These are phyloP conservation scores for Luperina nickerlii DNA, from an alignment of 2,888 invertebrate genomes.

Conservation along the genomic window DNA sequence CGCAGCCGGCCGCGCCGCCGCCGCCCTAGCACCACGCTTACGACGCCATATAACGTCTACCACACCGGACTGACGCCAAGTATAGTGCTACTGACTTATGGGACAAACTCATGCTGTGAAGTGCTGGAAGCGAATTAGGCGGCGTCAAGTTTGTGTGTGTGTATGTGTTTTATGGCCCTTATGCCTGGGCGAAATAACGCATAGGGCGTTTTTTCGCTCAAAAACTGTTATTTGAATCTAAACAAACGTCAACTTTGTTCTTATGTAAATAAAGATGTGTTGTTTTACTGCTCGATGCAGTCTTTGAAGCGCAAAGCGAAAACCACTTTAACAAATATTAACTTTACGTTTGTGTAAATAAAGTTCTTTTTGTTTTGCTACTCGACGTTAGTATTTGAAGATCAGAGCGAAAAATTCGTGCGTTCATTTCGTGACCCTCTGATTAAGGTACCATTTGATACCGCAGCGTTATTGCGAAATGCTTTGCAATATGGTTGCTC, in stretches of 20 bases:
- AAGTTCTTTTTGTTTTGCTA: constrained; percentile 9
- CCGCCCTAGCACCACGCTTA: constrained; percentile 73
- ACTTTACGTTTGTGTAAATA: constrained; percentile 33
- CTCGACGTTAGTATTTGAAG: constrained; percentile 11
- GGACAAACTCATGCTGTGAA: constrained; percentile 54
- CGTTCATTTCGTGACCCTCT: not conserved
- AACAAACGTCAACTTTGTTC: not conserved
- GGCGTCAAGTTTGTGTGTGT: constrained; percentile 23
- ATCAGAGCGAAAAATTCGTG: not conserved
- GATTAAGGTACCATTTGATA: constrained; percentile 1
- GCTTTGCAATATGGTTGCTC: constrained; percentile 15
- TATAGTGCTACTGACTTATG: constrained; percentile 47
- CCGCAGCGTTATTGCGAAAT: constrained; percentile 13
- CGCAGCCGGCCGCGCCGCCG: constrained; percentile 86
- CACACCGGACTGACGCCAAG: constrained; percentile 34
- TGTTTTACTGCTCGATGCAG: constrained; percentile 20
- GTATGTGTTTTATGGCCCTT: constrained; percentile 29
- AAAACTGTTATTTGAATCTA: constrained; percentile 21
- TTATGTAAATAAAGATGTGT: constrained; percentile 31
- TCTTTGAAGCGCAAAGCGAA: not conserved
- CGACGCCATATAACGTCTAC: constrained; percentile 47
- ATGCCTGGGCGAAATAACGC: constrained; percentile 6
- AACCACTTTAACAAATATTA: constrained; percentile 5
- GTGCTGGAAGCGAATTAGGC: not conserved
- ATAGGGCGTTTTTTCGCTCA: constrained; percentile 11